Conservation (phyloP, 1,140 invertebrate species). For the Apis mellifera region Amel_HAv3.1 CM009932.2:11596501-11597000, state of each 20-base stretch:
- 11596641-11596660: background rate
- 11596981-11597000: constrained; percentile 43
- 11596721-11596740: constrained; percentile 1
- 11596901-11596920: background rate
- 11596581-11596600: constrained; percentile 28
- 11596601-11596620: background rate
- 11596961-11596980: constrained; percentile 44
- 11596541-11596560: background rate
- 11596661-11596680: background rate
- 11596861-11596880: background rate
- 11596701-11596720: background rate
- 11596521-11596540: constrained; percentile 23
- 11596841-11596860: too few species aligned
- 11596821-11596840: too few species aligned
- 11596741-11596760: background rate
- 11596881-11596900: background rate
- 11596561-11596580: background rate
- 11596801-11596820: background rate
- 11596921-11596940: constrained; percentile 18
- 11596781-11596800: too few species aligned
- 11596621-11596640: background rate
- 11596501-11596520: constrained; percentile 28
- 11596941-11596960: background rate
- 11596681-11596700: background rate
- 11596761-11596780: too few species aligned